A percentile compares a stretch with the other conserved stretches of the same genome.
Conservation (phyloP, 2,888 invertebrate species). For the Zaprionus bogoriensis region DNA sequence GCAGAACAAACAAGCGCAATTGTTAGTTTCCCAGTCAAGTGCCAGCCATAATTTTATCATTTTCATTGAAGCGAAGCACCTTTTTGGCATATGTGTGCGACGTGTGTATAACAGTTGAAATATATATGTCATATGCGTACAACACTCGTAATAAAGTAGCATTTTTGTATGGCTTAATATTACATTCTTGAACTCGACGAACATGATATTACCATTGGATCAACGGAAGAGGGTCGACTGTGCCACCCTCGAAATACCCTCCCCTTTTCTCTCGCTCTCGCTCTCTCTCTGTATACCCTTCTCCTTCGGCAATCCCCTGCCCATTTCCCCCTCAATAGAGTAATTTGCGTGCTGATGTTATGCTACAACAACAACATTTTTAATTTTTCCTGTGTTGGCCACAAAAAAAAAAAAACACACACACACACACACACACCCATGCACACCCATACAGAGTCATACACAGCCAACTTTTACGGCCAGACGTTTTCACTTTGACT, state of each 20-base stretch:
- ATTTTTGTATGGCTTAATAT: neutral
- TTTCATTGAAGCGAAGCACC: neutral
- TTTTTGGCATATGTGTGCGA: neutral
- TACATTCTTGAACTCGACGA: neutral
- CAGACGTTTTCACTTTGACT: slow-evolving; percentile 63
- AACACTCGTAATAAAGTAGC: neutral
- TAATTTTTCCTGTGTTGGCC: slow-evolving; percentile 52
- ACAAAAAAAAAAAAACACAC: slow-evolving; percentile 29
- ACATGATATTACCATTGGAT: slow-evolving; percentile 24
- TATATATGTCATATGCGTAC: neutral
- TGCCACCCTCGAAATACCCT: too few species aligned
- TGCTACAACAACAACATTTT: slow-evolving; percentile 36
- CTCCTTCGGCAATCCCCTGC: neutral
- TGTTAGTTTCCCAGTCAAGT: neutral
- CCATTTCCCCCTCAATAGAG: neutral
- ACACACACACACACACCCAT: neutral
- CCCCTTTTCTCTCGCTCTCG: too few species aligned
- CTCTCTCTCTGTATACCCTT: too few species aligned
- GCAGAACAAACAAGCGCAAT: too few species aligned
- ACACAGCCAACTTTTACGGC: slow-evolving; percentile 47
- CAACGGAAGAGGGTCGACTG: slow-evolving; percentile 15
- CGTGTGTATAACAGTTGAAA: slow-evolving; percentile 1
- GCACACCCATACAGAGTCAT: neutral
- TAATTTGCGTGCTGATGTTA: slow-evolving; percentile 16
- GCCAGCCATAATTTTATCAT: neutral